A percentile compares a stretch with the other conserved stretches of the same genome.
Conservation (phyloP, 2,888 invertebrate species). For the Scaptomyza cyrtandrae region DNA sequence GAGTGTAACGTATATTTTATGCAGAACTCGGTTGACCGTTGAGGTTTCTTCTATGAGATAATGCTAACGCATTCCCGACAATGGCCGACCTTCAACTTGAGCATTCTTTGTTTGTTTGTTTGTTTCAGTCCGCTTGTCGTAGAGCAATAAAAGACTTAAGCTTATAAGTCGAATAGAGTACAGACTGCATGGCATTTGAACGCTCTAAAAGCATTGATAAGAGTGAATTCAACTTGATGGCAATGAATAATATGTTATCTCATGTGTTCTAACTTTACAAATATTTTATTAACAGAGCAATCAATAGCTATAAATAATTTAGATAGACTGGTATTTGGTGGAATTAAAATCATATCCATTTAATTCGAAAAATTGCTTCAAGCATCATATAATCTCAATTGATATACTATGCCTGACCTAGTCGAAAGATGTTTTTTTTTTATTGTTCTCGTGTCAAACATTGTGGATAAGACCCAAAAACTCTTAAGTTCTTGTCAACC, state of each 20-base stretch:
- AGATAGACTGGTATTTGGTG: neutral
- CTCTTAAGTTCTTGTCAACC: constrained; percentile 27
- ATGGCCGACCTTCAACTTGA: constrained; percentile 70
- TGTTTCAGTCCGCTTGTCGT: constrained; percentile 35
- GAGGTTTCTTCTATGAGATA: constrained; percentile 53
- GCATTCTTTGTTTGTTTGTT: constrained; percentile 3
- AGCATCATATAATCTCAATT: neutral
- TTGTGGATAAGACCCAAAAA: constrained; percentile 13
- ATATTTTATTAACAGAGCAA: neutral
- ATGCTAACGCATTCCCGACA: constrained; percentile 28
- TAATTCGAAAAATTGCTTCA: neutral
- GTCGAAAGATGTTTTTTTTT: neutral
- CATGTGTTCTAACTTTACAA: neutral
- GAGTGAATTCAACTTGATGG: neutral
- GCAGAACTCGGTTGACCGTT: constrained; percentile 47
- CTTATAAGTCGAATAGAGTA: constrained; percentile 32
- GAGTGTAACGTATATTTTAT: constrained; percentile 80
- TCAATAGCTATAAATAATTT: neutral
- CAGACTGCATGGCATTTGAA: neutral
- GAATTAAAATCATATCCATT: neutral
- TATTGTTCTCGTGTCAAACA: constrained; percentile 7
- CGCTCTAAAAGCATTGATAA: constrained; percentile 1
- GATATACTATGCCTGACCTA: neutral
- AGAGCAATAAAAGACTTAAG: constrained; percentile 28
- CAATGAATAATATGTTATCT: neutral